Conservation (phyloP, 2,888 invertebrate species). For the Dolichomitus sp. region DNA sequence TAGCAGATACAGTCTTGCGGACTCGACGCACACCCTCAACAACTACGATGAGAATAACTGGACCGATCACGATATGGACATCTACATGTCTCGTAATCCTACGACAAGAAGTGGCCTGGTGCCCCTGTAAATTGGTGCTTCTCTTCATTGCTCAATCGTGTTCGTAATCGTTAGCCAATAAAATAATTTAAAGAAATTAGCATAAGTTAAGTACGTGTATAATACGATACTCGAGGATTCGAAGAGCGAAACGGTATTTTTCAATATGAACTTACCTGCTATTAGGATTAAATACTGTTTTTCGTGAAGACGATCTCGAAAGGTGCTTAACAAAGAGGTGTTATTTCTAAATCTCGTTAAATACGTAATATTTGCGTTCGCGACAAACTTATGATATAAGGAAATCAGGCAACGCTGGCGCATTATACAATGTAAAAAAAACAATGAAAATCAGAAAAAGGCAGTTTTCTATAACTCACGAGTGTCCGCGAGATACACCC, state of each 20-base stretch:
- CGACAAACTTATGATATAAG: constrained; percentile 4
- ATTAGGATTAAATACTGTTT: not conserved
- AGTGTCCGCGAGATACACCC: constrained; percentile 2
- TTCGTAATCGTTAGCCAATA: constrained; percentile 46
- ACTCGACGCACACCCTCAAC: constrained; percentile 93
- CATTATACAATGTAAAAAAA: constrained; percentile 19
- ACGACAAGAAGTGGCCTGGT: constrained; percentile 95
- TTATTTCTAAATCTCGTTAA: constrained; percentile 17
- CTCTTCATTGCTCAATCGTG: constrained; percentile 68
- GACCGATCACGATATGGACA: constrained; percentile 98
- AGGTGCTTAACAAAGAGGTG: constrained; percentile 36
- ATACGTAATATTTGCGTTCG: constrained; percentile 24
- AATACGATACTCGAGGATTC: constrained; percentile 2
- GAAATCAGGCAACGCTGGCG: not conserved
- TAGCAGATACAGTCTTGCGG: constrained; percentile 93
- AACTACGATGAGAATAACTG: constrained; percentile 97
- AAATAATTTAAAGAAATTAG: constrained; percentile 5
- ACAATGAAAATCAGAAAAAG: constrained; percentile 30
- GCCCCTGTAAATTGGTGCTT: constrained; percentile 88
- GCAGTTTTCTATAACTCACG: constrained; percentile 13
- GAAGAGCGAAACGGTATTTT: not conserved
- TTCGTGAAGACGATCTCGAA: constrained; percentile 18
- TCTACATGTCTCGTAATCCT: constrained; percentile 97
- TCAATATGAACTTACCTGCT: constrained; percentile 8
- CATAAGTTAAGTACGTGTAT: constrained; percentile 25